Percentiles rank a stretch among this genome's conserved stretches.
Evolutionary conservation across 2,797 vertebrate genomes (phyloP).

Genomic region (Muraenolepis orangiensis): DNA sequence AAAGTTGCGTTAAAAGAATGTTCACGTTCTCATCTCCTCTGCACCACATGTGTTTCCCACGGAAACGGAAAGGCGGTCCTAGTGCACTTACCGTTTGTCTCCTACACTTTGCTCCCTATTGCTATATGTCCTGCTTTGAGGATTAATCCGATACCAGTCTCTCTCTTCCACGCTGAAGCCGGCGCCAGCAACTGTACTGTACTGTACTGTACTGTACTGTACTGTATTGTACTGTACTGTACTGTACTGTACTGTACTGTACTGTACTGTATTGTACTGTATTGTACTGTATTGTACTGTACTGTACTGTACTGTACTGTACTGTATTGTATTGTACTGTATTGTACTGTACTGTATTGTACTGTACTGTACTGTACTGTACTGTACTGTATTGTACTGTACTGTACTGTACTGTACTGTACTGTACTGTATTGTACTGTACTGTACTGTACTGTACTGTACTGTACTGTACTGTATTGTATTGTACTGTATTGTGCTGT

Average conservation of each 20-base stretch:
- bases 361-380: background rate
- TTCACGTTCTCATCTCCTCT: too few species aligned
- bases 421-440: background rate
- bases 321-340: too few species aligned
- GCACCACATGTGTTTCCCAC: too few species aligned
- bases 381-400: background rate
- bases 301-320: background rate
- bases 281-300: background rate
- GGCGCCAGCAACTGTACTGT: background rate
- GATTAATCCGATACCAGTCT: too few species aligned
- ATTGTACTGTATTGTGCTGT: too few species aligned
- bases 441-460: background rate
- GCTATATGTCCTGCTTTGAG: too few species aligned
- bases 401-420: background rate
- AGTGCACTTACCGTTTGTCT: background rate
- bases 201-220: background rate
- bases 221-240: background rate
- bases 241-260: background rate
- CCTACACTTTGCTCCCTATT: background rate
- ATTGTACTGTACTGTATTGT: background rate
- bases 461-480: too few species aligned
- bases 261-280: background rate
- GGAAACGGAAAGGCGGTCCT: too few species aligned
- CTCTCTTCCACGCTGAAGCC: too few species aligned
- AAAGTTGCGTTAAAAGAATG: too few species aligned